Percentiles rank a stretch among this genome's conserved stretches.
These are phyloP conservation scores for Notodonta ziczac DNA, from an alignment of 2,888 invertebrate genomes.

Conservation along the genomic window DNA sequence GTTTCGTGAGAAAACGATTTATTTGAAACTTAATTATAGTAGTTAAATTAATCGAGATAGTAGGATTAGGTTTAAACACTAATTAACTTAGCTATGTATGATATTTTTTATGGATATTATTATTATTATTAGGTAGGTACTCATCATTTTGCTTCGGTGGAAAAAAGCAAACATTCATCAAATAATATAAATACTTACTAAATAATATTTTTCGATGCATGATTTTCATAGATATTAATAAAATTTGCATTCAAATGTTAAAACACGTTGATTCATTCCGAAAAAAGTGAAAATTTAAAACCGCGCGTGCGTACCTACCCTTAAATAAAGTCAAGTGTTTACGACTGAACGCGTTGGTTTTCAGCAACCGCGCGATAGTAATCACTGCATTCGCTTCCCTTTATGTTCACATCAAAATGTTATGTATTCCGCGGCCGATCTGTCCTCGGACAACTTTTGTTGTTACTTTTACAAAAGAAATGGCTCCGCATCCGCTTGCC, in stretches of 20 bases:
- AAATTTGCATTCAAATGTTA: not conserved
- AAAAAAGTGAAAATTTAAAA: not conserved
- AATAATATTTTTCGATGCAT: too few species aligned
- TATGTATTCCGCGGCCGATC: conserved; percentile 9
- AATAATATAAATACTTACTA: too few species aligned
- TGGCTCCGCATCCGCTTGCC: not conserved
- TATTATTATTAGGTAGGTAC: too few species aligned
- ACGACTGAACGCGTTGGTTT: conserved; percentile 44
- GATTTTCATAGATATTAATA: not conserved
- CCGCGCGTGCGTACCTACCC: conserved; percentile 16
- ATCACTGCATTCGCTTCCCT: conserved; percentile 54
- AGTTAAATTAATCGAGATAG: too few species aligned
- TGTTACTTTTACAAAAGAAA: not conserved
- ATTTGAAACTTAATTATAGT: too few species aligned
- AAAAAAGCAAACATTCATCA: too few species aligned
- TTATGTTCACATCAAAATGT: conserved; percentile 45
- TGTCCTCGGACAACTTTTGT: conserved; percentile 35
- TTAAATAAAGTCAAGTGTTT: conserved; percentile 45
- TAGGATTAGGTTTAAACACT: too few species aligned
- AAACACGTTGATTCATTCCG: not conserved
- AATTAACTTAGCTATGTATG: too few species aligned
- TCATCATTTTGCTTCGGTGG: too few species aligned
- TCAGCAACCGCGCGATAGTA: conserved; percentile 48
- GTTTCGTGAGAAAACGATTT: too few species aligned
- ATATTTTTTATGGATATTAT: too few species aligned